Conservation (phyloP, 1,140 invertebrate species). For the Saccostrea glomerata region DNA sequence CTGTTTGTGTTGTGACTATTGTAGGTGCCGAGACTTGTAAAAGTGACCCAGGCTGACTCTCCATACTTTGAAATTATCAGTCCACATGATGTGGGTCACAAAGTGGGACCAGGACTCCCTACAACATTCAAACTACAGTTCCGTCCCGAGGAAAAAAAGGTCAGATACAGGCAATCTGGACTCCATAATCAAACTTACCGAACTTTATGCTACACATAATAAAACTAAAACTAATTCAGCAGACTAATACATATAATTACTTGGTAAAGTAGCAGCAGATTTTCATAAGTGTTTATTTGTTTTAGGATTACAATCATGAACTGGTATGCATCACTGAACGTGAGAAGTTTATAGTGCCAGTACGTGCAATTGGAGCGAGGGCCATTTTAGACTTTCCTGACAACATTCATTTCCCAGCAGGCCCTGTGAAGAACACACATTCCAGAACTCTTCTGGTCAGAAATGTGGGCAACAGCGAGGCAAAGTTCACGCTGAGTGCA, state of each 20-base stretch:
- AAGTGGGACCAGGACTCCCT: conserved; percentile 79
- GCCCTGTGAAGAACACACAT: conserved; percentile 77
- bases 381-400: conserved; percentile 80
- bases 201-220: no score
- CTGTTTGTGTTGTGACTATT: not conserved
- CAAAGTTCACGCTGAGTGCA: conserved; percentile 75
- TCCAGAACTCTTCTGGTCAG: conserved; percentile 77
- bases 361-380: conserved; percentile 77
- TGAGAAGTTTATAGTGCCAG: conserved; percentile 79
- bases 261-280: not conserved
- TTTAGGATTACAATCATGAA: conserved; percentile 79
- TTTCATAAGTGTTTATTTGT: not conserved
- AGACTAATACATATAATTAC: no score
- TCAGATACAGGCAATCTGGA: conserved; percentile 42
- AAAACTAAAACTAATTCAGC: no score
- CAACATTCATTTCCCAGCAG: conserved; percentile 75
- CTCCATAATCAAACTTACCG: no score
- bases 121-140: conserved; percentile 79
- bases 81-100: conserved; percentile 77
- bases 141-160: conserved; percentile 78
- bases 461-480: conserved; percentile 79
- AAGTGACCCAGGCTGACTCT: conserved; percentile 77
- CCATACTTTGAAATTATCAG: conserved; percentile 79
- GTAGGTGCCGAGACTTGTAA: conserved; percentile 78
- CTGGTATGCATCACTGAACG: conserved; percentile 78